These are phyloP conservation scores for Eonycteris spelaea DNA, from an alignment of 2,113 vertebrate genomes.

Conservation along the genomic window DNA sequence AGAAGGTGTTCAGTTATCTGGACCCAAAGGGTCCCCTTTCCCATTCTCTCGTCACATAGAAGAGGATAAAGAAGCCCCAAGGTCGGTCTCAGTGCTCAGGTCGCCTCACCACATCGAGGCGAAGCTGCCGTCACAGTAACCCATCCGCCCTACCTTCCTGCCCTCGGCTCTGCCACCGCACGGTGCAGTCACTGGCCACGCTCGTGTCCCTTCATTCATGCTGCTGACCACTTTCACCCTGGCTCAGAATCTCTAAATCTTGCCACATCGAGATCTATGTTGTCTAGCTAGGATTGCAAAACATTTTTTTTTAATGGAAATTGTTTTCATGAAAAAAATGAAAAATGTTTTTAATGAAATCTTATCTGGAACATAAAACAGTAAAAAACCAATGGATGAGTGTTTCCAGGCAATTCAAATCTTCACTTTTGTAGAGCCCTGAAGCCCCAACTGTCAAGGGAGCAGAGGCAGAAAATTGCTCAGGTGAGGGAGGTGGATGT, in stretches of 20 bases:
- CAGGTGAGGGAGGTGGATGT: neutral
- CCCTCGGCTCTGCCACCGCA: neutral
- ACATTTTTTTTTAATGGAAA: neutral
- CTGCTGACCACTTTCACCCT: neutral
- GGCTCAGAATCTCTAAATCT: neutral
- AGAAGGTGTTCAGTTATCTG: neutral
- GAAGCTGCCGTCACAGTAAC: neutral
- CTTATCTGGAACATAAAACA: neutral
- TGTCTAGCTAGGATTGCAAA: neutral
- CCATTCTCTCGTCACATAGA: neutral
- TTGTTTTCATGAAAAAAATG: too few relatives aligned
- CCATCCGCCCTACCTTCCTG: neutral
- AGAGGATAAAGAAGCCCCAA: neutral
- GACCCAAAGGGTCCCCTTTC: neutral
- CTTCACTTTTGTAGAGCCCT: neutral
- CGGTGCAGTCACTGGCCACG: neutral
- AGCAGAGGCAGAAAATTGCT: neutral
- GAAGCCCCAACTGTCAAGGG: too few relatives aligned
- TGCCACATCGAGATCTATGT: neutral
- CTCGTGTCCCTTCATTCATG: neutral
- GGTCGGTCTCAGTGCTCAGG: neutral
- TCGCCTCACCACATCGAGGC: accelerated
- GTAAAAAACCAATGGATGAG: neutral
- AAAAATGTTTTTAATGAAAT: neutral
- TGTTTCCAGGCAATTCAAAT: neutral